phyloP scores from a whole-genome alignment of 2,888 invertebrate species.

The Cantharis lateralis region DNA sequence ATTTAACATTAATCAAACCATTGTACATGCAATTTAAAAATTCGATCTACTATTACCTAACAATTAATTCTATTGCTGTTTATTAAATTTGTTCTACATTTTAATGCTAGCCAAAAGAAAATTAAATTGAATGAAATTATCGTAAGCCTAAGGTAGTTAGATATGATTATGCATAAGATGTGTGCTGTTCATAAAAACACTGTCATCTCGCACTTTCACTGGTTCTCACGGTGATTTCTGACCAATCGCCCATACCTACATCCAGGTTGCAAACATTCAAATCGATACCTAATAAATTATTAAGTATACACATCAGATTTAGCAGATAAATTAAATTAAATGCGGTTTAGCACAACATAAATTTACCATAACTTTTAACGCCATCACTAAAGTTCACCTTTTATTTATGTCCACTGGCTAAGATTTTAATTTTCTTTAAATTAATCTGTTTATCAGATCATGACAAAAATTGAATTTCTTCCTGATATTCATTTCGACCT shows the following conservation, averaged over 20 bases:
- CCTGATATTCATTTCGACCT: too few species aligned
- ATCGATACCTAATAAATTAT: constrained; percentile 6
- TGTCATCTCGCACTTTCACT: constrained; percentile 52
- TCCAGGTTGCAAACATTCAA: constrained; percentile 24
- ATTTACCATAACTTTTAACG: not conserved
- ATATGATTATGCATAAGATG: constrained; percentile 42
- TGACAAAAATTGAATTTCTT: too few species aligned
- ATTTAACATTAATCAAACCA: not conserved
- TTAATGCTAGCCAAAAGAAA: constrained; percentile 5
- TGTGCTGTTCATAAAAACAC: constrained; percentile 39
- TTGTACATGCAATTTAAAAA: not conserved
- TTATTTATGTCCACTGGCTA: not conserved
- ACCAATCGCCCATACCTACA: constrained; percentile 23
- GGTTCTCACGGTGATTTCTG: constrained; percentile 47
- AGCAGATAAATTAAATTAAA: constrained; percentile 3
- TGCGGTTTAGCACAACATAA: constrained; percentile 1
- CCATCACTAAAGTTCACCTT: not conserved
- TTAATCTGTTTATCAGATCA: not conserved
- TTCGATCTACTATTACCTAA: not conserved
- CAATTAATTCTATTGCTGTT: constrained; percentile 1
- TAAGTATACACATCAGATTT: not conserved
- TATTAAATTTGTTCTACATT: not conserved
- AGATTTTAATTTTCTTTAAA: not conserved
- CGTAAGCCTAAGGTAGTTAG: constrained; percentile 40
- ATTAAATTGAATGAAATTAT: constrained; percentile 31